Conservation (phyloP, 2,888 invertebrate genomes). For the Mechanitis messenoides region DNA sequence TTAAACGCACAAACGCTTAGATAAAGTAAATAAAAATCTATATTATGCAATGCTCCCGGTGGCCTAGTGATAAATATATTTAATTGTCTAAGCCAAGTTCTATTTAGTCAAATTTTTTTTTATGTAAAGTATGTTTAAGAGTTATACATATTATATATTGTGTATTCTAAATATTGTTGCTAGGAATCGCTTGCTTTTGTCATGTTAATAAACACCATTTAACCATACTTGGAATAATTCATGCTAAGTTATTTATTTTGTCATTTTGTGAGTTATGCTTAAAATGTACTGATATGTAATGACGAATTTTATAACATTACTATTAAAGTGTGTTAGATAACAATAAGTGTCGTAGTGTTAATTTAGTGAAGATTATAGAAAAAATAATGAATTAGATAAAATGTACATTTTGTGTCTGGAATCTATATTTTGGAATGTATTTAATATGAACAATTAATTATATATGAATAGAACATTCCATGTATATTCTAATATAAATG, state of each 20-base stretch:
- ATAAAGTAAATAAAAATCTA: too few relatives aligned
- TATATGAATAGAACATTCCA: too few relatives aligned
- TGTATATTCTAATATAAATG: too few relatives aligned
- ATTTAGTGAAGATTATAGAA: not conserved
- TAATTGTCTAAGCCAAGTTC: too few relatives aligned
- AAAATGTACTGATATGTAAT: conserved; percentile 19
- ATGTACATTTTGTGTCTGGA: conserved; percentile 32
- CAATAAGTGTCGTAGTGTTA: conserved; percentile 1
- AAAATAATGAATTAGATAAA: conserved; percentile 31
- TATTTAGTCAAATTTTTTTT: not conserved
- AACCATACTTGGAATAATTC: too few relatives aligned
- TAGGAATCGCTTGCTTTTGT: too few relatives aligned
- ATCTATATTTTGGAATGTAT: too few relatives aligned
- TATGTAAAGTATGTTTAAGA: not conserved
- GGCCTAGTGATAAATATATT: too few relatives aligned
- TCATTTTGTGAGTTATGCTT: conserved; percentile 2
- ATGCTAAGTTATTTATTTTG: not conserved
- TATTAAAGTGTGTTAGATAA: not conserved
- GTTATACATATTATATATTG: not conserved
- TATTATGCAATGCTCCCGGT: too few relatives aligned
- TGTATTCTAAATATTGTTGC: not conserved
- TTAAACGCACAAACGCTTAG: too few relatives aligned
- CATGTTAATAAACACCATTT: too few relatives aligned
- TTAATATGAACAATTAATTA: too few relatives aligned
- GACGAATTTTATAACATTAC: conserved; percentile 16